Evolutionary conservation across 2,888 invertebrate genomes (phyloP).

Genomic region (Muscina levida): DNA sequence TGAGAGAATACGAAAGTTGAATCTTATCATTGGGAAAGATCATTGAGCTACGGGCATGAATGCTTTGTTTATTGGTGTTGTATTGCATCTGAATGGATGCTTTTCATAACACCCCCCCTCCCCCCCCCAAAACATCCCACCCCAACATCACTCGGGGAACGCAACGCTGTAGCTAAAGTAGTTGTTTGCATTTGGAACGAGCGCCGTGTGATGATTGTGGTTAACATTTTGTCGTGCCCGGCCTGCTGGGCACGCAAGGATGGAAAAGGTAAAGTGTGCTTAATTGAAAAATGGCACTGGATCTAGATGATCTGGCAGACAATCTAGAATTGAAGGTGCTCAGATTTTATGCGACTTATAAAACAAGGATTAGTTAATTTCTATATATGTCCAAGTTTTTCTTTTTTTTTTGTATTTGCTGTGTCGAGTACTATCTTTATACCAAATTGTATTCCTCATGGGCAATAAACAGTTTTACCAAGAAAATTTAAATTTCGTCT

Average conservation of each 20-base stretch:
- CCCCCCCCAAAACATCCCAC: slow-evolving; percentile 1
- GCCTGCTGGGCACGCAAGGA: background rate
- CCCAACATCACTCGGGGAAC: background rate
- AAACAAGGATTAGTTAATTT: too few relatives aligned
- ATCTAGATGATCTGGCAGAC: too few relatives aligned
- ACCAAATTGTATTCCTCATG: too few relatives aligned
- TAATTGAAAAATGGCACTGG: too few relatives aligned
- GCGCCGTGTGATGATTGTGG: slow-evolving; percentile 8
- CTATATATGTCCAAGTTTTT: too few relatives aligned
- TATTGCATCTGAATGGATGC: slow-evolving; percentile 39
- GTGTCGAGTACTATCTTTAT: too few relatives aligned
- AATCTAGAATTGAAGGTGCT: too few relatives aligned
- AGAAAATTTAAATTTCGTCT: too few relatives aligned
- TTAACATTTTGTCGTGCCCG: background rate
- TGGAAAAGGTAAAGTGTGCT: too few relatives aligned
- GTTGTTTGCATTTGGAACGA: slow-evolving; percentile 7
- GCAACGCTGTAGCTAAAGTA: background rate
- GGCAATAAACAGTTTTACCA: too few relatives aligned
- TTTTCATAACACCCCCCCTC: slow-evolving; percentile 15
- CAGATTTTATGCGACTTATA: too few relatives aligned
- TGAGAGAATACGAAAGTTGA: slow-evolving; percentile 29
- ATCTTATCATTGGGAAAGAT: slow-evolving; percentile 40
- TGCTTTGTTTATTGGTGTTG: slow-evolving; percentile 37
- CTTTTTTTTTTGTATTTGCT: too few relatives aligned
- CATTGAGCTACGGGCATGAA: slow-evolving; percentile 33